These are phyloP conservation scores for Serranus cabrilla DNA, from an alignment of 2,797 vertebrate genomes.

Conservation along the genomic window DNA sequence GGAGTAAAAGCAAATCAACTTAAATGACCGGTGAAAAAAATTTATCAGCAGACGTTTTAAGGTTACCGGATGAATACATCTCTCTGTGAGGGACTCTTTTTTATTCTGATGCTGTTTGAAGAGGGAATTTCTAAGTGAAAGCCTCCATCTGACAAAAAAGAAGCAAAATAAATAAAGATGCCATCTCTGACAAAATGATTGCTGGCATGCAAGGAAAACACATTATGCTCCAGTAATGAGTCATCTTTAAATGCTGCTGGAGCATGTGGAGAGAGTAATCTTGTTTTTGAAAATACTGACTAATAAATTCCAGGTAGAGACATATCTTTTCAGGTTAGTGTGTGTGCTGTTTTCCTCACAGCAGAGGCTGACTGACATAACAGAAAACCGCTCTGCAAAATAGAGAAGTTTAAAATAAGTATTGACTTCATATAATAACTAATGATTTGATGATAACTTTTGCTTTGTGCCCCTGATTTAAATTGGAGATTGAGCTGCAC, in stretches of 20 bases:
- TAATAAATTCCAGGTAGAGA: constrained; percentile 14
- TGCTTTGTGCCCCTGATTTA: too few relatives aligned
- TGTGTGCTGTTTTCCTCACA: not conserved
- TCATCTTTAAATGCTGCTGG: constrained; percentile 15
- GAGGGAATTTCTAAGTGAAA: constrained; percentile 9
- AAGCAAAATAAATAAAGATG: constrained; percentile 14
- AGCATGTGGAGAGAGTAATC: constrained; percentile 11
- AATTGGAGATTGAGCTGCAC: too few relatives aligned
- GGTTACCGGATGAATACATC: not conserved
- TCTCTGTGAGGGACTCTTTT: not conserved
- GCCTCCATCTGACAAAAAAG: constrained; percentile 9
- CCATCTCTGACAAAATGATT: constrained; percentile 39
- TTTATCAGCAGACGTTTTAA: not conserved
- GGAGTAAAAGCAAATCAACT: not conserved
- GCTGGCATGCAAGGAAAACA: constrained; percentile 24
- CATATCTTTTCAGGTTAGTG: constrained; percentile 3
- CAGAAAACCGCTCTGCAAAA: not conserved
- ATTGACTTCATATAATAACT: too few relatives aligned
- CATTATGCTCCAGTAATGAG: constrained; percentile 32
- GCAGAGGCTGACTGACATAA: not conserved
- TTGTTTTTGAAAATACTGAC: constrained; percentile 23
- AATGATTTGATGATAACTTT: too few relatives aligned
- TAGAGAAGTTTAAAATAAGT: too few relatives aligned
- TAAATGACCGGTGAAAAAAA: not conserved
- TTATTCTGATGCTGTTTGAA: constrained; percentile 24